Evolutionary conservation across 2,113 vertebrate species (phyloP).

Genomic region (Vicugna pacos): DNA sequence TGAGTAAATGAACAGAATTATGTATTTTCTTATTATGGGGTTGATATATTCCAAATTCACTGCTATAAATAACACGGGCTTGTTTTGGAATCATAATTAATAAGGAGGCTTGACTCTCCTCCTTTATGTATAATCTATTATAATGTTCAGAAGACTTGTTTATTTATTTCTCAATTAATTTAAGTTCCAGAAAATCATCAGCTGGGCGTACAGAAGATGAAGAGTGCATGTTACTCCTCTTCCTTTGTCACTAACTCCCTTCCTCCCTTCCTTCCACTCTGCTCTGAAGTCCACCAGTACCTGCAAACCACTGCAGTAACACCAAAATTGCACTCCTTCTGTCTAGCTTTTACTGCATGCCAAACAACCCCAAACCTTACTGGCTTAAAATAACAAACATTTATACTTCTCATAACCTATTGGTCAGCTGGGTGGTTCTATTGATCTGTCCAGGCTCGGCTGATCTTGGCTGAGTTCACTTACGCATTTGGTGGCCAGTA

Average conservation of each 20-base stretch:
- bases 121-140: not conserved
- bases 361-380: not conserved
- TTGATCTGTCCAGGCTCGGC: not conserved
- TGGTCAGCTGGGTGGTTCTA: not conserved
- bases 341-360: not conserved
- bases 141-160: not conserved
- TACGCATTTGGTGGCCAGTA: not conserved
- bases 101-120: not conserved
- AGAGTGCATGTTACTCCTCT: not conserved
- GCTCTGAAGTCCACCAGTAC: not conserved
- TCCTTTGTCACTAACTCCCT: not conserved
- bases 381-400: not conserved
- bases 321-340: not conserved
- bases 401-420: not conserved
- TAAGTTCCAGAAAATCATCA: not conserved
- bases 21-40: not conserved
- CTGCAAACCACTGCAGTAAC: not conserved
- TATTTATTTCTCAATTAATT: not conserved
- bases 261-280: not conserved
- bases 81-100: not conserved
- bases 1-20: not conserved
- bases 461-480: not conserved
- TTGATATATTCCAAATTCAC: constrained; percentile 17
- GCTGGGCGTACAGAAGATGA: not conserved
- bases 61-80: not conserved